These are phyloP conservation scores for Morpho helenor DNA, from an alignment of 2,888 invertebrate species.

Conservation along the genomic window DNA sequence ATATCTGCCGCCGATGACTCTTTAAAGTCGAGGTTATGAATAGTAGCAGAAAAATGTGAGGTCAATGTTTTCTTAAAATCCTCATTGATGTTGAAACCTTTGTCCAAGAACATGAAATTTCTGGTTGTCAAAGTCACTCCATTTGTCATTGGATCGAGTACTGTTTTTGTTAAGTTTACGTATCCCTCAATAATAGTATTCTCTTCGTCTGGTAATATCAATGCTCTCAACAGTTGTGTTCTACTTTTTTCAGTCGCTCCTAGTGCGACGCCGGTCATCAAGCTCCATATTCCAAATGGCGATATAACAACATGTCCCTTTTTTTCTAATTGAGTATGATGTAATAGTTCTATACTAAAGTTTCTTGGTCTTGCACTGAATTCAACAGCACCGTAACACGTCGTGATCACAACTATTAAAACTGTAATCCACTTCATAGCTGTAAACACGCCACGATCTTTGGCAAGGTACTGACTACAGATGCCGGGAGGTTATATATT, in stretches of 20 bases:
- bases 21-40: slow-evolving; percentile 57
- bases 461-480: slow-evolving; percentile 44
- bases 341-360: slow-evolving; percentile 64
- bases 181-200: slow-evolving; percentile 49
- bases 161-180: slow-evolving; percentile 44
- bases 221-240: slow-evolving; percentile 49
- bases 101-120: slow-evolving; percentile 65
- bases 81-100: slow-evolving; percentile 49
- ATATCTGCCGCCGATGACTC: slow-evolving; percentile 52
- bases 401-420: slow-evolving; percentile 42
- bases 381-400: slow-evolving; percentile 51
- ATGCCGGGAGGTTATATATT: background rate
- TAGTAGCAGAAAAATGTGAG: slow-evolving; percentile 57
- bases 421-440: slow-evolving; percentile 46
- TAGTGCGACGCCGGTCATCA: slow-evolving; percentile 64
- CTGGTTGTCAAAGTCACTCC: slow-evolving; percentile 57
- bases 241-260: slow-evolving; percentile 60
- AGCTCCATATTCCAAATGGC: slow-evolving; percentile 71
- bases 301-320: slow-evolving; percentile 67
- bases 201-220: slow-evolving; percentile 51
- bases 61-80: slow-evolving; percentile 46
- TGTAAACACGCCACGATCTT: slow-evolving; percentile 39
- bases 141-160: slow-evolving; percentile 45
- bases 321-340: slow-evolving; percentile 56
- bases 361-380: slow-evolving; percentile 63